phyloP scores from a whole-genome alignment of 2,113 vertebrate species.

The Elanus axillaris region DNA sequence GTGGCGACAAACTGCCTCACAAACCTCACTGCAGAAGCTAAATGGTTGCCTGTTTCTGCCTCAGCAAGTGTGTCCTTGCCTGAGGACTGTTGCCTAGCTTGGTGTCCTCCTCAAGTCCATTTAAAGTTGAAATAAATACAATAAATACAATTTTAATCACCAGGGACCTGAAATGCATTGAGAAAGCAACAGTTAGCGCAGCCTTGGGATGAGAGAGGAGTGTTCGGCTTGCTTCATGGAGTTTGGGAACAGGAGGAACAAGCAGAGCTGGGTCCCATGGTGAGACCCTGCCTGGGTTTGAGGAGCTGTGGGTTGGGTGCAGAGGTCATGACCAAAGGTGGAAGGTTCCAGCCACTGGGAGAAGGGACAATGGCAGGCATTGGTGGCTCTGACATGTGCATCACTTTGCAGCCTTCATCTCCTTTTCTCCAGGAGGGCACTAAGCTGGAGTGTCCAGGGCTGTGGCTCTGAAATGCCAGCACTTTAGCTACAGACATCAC shows the following conservation, averaged over 20 bases:
- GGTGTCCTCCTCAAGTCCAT: background rate
- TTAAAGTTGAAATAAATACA: background rate
- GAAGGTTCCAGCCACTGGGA: background rate
- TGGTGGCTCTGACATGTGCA: rapidly evolving
- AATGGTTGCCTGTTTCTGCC: background rate
- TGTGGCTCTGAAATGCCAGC: background rate
- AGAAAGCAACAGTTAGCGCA: background rate
- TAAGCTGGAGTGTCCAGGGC: background rate
- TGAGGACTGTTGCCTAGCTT: background rate
- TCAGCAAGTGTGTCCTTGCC: background rate
- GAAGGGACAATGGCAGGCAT: background rate
- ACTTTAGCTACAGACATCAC: background rate
- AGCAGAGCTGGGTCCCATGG: background rate
- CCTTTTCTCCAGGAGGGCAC: background rate
- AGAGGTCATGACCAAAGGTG: background rate
- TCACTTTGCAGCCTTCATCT: background rate
- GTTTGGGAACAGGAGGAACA: rapidly evolving
- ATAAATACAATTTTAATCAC: background rate
- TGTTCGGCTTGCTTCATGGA: background rate
- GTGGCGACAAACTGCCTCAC: background rate
- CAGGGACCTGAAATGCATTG: background rate
- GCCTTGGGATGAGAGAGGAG: background rate
- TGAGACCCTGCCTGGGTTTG: background rate
- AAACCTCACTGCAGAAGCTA: too few relatives aligned
- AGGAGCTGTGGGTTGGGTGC: background rate